Conservation (phyloP, 2,113 vertebrate genomes). For the Oxyura jamaicensis region DNA sequence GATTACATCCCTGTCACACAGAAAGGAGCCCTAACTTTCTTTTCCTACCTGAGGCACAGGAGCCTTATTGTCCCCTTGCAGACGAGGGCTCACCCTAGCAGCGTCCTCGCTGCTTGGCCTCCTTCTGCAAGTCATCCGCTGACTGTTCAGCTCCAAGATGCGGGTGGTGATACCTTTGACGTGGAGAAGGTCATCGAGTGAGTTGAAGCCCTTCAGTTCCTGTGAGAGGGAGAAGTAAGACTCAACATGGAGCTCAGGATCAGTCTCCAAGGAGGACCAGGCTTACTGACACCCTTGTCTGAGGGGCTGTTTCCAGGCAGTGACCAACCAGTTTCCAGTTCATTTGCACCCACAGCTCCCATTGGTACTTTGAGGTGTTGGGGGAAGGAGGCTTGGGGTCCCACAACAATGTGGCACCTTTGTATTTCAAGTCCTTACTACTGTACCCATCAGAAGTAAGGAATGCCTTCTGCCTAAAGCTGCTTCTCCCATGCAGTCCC, state of each 20-base stretch:
- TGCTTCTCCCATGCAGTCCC: fast-evolving
- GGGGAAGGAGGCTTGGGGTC: background rate
- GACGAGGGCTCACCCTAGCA: background rate
- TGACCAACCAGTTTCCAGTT: background rate
- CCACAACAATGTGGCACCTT: background rate
- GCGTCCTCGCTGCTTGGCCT: background rate
- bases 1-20: background rate
- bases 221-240: background rate
- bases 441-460: background rate
- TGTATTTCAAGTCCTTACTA: background rate
- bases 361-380: no score
- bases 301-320: background rate
- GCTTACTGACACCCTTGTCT: background rate
- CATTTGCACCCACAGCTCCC: background rate
- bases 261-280: background rate
- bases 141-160: constrained; percentile 67
- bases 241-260: fast-evolving
- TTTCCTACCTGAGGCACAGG: background rate
- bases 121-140: constrained; percentile 43
- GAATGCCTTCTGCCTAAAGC: background rate
- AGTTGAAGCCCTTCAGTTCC: constrained; percentile 70
- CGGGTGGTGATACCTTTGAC: constrained; percentile 71
- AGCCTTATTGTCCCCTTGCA: background rate
- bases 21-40: background rate
- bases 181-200: constrained; percentile 53